phyloP scores from a whole-genome alignment of 2,888 invertebrate genomes.

The Apotomis capreana region DNA sequence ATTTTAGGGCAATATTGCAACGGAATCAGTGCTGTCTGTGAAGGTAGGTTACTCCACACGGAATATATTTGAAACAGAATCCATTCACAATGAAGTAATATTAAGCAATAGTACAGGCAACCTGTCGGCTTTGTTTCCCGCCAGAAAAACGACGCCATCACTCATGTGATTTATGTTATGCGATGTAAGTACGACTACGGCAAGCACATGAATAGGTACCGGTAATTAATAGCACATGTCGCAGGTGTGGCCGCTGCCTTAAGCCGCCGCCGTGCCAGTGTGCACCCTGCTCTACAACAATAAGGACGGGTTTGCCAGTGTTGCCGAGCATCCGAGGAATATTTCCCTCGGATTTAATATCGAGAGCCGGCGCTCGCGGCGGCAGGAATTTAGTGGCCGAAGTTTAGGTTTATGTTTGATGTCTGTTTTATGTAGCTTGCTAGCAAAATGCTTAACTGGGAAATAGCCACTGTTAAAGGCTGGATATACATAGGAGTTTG shows the following conservation, averaged over 20 bases:
- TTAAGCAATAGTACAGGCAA: not conserved
- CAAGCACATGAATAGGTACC: not conserved
- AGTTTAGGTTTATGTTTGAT: constrained; percentile 1
- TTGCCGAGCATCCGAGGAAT: constrained; percentile 2
- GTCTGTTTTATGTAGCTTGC: not conserved
- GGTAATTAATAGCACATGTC: constrained; percentile 29
- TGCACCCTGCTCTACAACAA: not conserved
- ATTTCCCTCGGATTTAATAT: constrained; percentile 30
- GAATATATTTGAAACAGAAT: too few species aligned
- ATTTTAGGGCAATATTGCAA: too few species aligned
- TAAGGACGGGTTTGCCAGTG: not conserved
- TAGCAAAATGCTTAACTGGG: not conserved
- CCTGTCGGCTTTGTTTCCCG: constrained; percentile 1
- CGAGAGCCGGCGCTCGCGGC: constrained; percentile 7
- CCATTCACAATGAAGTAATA: too few species aligned
- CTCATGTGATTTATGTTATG: constrained; percentile 7
- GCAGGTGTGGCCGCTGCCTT: constrained; percentile 31
- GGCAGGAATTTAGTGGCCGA: constrained; percentile 20
- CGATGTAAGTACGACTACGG: not conserved
- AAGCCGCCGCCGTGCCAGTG: not conserved
- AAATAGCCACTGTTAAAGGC: not conserved
- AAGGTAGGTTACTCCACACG: too few species aligned
- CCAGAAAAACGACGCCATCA: constrained; percentile 20
- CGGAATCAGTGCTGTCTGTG: too few species aligned
- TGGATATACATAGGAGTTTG: not conserved